Base-by-base conservation (phyloP, 2,797 vertebrate genomes). In the Antrozous pallidus region DNA sequence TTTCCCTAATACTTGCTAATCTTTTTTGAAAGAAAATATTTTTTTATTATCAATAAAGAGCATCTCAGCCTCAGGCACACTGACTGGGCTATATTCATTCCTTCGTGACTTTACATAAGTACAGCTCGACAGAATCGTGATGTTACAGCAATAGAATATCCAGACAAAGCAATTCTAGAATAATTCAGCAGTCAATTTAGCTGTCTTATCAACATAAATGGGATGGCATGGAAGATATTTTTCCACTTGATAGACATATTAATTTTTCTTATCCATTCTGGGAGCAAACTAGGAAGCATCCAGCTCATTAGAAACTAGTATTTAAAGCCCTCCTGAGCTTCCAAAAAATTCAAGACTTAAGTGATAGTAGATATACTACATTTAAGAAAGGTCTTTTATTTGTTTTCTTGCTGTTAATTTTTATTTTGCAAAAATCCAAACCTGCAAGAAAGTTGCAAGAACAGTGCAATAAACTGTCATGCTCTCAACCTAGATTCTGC, bases 401-500 rank as follows among this genome's bases (percentile, higher is more conserved):
- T 88, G 42, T 40, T 54, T 92, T 42, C 69, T 85, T 73, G 28
- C 31, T 83, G 87, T 89, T 70, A 80, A 56, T 92, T 79, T 82
- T 67, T 73, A 88, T 85, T 94, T 92, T 77, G 45, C 56, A 75
- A 92, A 87, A 87, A 82, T 36, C 17, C n/a, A 92, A 65, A 86
- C 28, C 65, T 54, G 75, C 1, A 47, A 58, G 79, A 70, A 81
- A 75, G 24, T 75, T 70, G n/a, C 0, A 61, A 70, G 77, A 93
- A 58, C 2, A 54, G 6, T 40, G 38, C 17, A 81, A 54, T 38
- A 49, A 71, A 83, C 42, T 33, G 40, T 47, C 14, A 20, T 20
- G 28, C 22, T 40, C 31, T 85, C 80, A 38, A 45, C 11, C 24
- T 40, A 78, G 33, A 78, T 67, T 78, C 8, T 8, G 33, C 61